Evolutionary conservation across 2,888 invertebrate genomes (phyloP), one percentile per base, ranked within the genome.

Genomic region (Fragum fragum): DNA sequence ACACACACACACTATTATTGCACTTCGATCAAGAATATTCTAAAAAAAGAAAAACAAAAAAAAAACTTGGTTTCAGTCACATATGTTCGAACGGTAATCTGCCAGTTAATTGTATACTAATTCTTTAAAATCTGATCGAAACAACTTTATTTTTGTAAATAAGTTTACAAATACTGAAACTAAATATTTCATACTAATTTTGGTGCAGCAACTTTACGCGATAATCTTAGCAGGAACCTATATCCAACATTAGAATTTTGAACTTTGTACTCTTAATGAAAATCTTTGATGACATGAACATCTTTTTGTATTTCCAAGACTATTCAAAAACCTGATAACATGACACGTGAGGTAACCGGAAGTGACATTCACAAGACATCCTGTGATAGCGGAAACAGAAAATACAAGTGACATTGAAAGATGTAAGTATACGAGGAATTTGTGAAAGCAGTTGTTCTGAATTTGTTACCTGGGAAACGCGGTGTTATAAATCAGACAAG

Each of bases 391-490:
- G 21, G 26, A 26, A 16, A 57, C 23, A 29, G 26, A 42, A 66
- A 66, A 42, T 42, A 26, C 16, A n/a, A 23, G 26, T 66, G 66
- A 66, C 66, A 42, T 21, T 39, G 66, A 42, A 29, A 29, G 11
- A 66, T 39, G 23, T 39, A 42, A 39, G 23, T 21, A 36, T 14
- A 26, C 21, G 39, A 32, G 66, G 39, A 42, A 66, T 42, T 42
- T 42, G 66, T 66, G 18, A 42, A 66, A 66, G 66, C 39, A 42
- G 36, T 42, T 66, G 66, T 66, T 66, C 21, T 23, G 66, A 66
- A 66, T 66, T 21, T 66, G 42, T 66, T 42, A 42, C 66, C 66
- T 23, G 23, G 66, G 66, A 36, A 26, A 66, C 42, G 16, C n/a
- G 42, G 66, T 66, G 42, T 66, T 66, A 66, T 42, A 66, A 66